Conservation (phyloP, 2,888 invertebrate genomes). For the Lasioglossum figueresi region DNA sequence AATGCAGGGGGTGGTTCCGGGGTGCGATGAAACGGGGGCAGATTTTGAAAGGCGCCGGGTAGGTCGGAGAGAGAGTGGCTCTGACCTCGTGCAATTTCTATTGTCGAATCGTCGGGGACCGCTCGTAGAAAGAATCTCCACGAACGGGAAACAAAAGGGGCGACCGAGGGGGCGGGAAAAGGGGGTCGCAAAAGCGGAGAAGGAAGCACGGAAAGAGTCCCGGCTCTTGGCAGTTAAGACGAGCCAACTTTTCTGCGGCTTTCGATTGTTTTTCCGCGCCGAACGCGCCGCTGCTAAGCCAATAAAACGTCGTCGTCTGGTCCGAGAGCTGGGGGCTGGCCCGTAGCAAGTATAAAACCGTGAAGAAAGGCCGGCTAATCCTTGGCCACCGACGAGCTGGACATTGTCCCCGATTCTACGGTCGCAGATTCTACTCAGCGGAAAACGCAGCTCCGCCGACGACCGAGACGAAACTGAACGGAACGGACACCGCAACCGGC, state of each 20-base stretch:
- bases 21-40: constrained; percentile 26
- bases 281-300: constrained; percentile 63
- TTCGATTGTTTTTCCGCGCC: constrained; percentile 75
- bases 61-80: constrained; percentile 38
- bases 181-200: constrained; percentile 64
- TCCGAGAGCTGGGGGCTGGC: not conserved
- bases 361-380: constrained; percentile 70
- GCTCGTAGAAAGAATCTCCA: constrained; percentile 51
- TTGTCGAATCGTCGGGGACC: constrained; percentile 70
- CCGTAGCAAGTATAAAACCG: constrained; percentile 68
- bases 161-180: not conserved
- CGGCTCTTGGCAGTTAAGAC: constrained; percentile 69
- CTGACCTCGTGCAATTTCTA: constrained; percentile 67
- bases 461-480: constrained; percentile 17
- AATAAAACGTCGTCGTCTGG: constrained; percentile 71
- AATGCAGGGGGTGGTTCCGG: not conserved
- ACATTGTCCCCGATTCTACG: constrained; percentile 57
- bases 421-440: not conserved
- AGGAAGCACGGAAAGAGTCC: constrained; percentile 38
- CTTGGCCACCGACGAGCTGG: constrained; percentile 62
- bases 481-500: not conserved
- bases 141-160: constrained; percentile 34
- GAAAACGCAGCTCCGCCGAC: constrained; percentile 2
- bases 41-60: constrained; percentile 55
- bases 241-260: constrained; percentile 74